Conservation (phyloP, 2,113 vertebrate species). For the Nicator chloris region DNA sequence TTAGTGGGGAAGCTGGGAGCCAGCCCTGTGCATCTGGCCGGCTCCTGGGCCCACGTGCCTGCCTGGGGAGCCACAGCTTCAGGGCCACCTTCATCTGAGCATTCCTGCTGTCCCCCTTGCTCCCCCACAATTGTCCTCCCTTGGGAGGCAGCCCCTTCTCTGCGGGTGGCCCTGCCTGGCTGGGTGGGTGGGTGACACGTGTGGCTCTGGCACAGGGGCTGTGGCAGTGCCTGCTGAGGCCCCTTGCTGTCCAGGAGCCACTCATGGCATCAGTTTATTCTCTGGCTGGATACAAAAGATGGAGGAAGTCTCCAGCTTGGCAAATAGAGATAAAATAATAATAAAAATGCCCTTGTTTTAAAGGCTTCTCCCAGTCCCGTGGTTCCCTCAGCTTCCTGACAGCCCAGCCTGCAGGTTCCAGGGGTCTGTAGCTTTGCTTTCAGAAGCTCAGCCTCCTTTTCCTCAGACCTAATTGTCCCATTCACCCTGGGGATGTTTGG, state of each 20-base stretch:
- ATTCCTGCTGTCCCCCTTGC: not conserved
- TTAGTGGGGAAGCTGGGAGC: conserved; percentile 19
- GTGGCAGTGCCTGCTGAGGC: not conserved
- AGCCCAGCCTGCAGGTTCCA: not conserved
- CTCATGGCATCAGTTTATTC: rapidly evolving
- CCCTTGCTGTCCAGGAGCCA: no score
- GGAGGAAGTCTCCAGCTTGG: not conserved
- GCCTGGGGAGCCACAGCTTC: not conserved
- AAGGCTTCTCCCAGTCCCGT: not conserved
- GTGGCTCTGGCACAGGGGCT: not conserved
- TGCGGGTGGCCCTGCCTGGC: not conserved
- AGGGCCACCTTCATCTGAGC: not conserved
- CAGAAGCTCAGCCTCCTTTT: not conserved
- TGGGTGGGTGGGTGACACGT: not conserved
- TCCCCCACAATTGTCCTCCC: not conserved
- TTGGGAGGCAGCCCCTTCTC: rapidly evolving
- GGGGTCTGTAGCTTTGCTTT: not conserved
- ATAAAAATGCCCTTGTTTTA: not conserved
- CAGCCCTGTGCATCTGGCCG: not conserved
- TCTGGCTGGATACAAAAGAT: not conserved
- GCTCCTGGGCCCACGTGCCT: not conserved
- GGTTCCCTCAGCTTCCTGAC: not conserved
- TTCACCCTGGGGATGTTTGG: not conserved
- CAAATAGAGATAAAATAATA: not conserved
- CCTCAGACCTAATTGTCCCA: not conserved